These are phyloP conservation scores for Lithophane semibrunnea DNA, from an alignment of 2,888 invertebrate species.

Conservation along the genomic window DNA sequence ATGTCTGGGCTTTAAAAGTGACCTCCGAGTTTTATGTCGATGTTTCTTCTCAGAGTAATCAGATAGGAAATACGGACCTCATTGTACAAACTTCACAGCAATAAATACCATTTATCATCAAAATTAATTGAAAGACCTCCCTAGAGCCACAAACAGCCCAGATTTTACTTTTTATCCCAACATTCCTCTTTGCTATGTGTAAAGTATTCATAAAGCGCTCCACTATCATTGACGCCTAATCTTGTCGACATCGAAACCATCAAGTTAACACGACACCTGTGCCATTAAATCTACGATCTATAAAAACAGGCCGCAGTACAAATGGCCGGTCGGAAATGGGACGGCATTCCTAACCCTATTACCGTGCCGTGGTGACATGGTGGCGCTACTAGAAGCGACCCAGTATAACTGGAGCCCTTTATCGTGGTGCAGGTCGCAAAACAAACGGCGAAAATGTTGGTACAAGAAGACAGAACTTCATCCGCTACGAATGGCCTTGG, in stretches of 20 bases:
- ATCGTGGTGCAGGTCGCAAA: not conserved
- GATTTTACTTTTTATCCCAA: not conserved
- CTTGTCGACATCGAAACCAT: constrained; percentile 44
- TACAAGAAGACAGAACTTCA: not conserved
- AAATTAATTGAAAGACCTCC: not conserved
- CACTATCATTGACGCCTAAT: constrained; percentile 43
- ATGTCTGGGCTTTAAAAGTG: not conserved
- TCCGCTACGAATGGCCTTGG: not conserved
- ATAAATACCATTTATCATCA: not conserved
- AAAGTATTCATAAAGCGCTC: not conserved
- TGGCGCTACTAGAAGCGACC: constrained; percentile 37
- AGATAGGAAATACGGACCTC: not conserved
- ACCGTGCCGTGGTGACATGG: constrained; percentile 63
- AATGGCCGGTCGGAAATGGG: constrained; percentile 74
- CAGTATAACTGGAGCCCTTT: constrained; percentile 10
- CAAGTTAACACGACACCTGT: constrained; percentile 47
- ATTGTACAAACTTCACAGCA: not conserved
- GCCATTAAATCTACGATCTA: constrained; percentile 52
- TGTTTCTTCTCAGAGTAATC: not conserved
- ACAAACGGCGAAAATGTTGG: not conserved
- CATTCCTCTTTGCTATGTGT: not conserved
- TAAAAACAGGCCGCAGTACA: constrained; percentile 50
- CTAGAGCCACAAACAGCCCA: not conserved
- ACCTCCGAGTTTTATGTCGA: not conserved
- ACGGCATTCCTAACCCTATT: constrained; percentile 76